Evolutionary conservation across 1,140 invertebrate genomes (phyloP), one percentile per base, ranked within the genome.

Genomic region (Rhopalosiphum maidis): DNA sequence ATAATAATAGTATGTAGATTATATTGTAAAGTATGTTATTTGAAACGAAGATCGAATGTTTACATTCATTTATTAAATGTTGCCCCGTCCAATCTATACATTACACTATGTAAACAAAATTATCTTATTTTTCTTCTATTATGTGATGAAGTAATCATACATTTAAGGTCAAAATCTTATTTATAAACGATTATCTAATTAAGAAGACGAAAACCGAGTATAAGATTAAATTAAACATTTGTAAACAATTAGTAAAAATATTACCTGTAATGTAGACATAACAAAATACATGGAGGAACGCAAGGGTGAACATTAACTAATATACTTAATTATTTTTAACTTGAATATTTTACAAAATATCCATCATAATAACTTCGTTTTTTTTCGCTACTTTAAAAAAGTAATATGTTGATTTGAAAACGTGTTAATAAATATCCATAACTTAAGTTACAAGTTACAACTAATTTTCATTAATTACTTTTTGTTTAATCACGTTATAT

Each of bases 21-120:
- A 77, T n/a, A n/a, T n/a, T 60, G 30, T 77, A 15, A 30, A 68
- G 9, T 30, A n/a, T 77, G 60, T 77, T n/a, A 77, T n/a, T 77
- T n/a, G 60, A 77, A 77, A 77, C 60, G 60, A 77, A n/a, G 4
- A 77, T 77, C 60, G 60, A 77, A 77, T 77, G n/a, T 77, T 77
- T 35, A 77, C n/a, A 35, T 77, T 77, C n/a, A 77, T 15, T 77
- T n/a, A 18, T 68, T 68, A 15, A 68, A 68, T 68, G n/a, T 30
- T 35, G 60, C 60, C n/a, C 30, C 15, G n/a, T 77, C n/a, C 60
- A 51, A 51, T 51, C 3, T 51, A 51, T 21, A 51, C 15, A 77
- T 77, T 35, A 6, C 60, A 5, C n/a, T n/a, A n/a, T 77, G 60
- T 77, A 77, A 77, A n/a, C 60, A 77, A n/a, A 15, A 77, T 77